These are phyloP conservation scores for Drosophila grimshawi DNA, from an alignment of 1,140 invertebrate genomes.

Conservation along the genomic window DNA sequence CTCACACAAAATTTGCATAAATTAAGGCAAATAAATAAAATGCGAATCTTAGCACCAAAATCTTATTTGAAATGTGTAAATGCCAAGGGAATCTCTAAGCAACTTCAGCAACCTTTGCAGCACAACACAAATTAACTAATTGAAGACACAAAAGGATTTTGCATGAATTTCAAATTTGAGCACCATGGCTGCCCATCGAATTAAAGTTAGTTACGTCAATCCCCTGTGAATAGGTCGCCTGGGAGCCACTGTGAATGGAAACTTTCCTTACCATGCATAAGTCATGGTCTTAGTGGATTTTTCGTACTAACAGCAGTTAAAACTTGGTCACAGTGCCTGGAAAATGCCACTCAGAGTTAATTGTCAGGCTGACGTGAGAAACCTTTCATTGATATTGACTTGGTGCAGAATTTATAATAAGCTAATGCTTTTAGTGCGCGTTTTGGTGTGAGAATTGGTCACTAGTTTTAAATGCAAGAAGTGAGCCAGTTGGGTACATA, in stretches of 20 bases:
- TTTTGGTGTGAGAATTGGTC: constrained; percentile 22
- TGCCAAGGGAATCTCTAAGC: constrained; percentile 1
- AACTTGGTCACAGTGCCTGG: constrained; percentile 18
- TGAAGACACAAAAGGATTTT: constrained; percentile 62
- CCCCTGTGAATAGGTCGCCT: constrained; percentile 22
- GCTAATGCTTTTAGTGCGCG: constrained; percentile 17
- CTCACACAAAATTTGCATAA: constrained; percentile 54
- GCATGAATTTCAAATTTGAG: constrained; percentile 56
- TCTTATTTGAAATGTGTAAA: constrained; percentile 48
- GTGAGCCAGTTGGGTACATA: no score
- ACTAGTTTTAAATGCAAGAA: background rate
- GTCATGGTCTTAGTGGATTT: constrained; percentile 44
- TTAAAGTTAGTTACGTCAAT: constrained; percentile 33
- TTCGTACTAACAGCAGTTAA: constrained; percentile 17
- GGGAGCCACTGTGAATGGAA: constrained; percentile 2
- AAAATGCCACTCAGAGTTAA: constrained; percentile 17
- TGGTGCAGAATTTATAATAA: constrained; percentile 43
- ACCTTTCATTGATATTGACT: constrained; percentile 30
- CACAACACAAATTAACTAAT: constrained; percentile 61
- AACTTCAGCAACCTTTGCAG: constrained; percentile 27
- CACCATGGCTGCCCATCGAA: constrained; percentile 26
- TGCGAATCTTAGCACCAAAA: constrained; percentile 38
- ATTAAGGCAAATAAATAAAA: constrained; percentile 48
- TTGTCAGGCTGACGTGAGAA: constrained; percentile 18
- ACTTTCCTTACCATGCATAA: constrained; percentile 57